Evolutionary conservation across 2,113 vertebrate genomes (phyloP).

Genomic region (Eublepharis macularius): DNA sequence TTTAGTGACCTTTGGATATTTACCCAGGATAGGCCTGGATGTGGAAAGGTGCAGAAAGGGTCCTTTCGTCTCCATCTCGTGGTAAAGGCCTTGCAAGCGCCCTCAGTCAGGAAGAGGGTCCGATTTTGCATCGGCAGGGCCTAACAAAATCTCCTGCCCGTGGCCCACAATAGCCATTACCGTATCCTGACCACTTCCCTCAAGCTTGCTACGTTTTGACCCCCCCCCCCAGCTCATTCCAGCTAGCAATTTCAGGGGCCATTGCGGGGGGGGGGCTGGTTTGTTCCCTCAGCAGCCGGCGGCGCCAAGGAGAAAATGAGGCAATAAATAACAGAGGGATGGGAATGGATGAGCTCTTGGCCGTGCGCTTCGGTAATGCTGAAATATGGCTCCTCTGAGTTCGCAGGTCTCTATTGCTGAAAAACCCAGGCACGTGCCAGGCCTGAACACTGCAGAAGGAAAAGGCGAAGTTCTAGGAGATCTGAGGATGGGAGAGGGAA

Average conservation of each 20-base stretch:
- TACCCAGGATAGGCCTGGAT: no score
- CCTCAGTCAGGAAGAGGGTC: neutral
- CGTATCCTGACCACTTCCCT: no score
- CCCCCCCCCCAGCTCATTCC: accelerated
- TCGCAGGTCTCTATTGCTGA: neutral
- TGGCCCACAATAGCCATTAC: no score
- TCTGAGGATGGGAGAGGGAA: neutral
- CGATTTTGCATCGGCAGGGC: neutral
- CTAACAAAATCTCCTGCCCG: no score
- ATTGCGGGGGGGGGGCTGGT: conserved; percentile 21
- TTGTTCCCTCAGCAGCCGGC: neutral
- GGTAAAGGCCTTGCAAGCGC: no score
- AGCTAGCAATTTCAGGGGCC: conserved; percentile 5
- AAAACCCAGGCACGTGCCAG: neutral
- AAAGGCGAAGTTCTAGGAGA: neutral
- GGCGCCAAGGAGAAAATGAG: neutral
- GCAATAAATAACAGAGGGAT: neutral
- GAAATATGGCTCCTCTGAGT: conserved; percentile 61
- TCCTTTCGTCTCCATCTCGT: no score
- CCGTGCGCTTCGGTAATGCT: conserved; percentile 43
- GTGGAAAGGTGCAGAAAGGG: no score
- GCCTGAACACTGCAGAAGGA: neutral
- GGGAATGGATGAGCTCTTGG: neutral
- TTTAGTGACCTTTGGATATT: no score
- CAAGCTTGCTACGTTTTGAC: neutral